Evolutionary conservation across 1,140 invertebrate genomes (phyloP).

Genomic region (Telenomus remus): DNA sequence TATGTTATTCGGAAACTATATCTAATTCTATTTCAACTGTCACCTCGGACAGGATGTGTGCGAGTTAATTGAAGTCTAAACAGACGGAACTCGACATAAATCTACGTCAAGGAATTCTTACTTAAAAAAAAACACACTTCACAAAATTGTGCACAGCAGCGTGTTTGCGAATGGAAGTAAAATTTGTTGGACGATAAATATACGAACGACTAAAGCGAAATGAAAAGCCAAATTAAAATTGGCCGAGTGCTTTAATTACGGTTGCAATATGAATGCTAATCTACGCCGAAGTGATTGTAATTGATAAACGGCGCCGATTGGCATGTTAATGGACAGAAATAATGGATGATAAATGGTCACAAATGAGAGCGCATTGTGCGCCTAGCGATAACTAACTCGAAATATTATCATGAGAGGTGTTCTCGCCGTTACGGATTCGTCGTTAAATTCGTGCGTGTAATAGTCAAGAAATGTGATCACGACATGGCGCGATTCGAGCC

Average conservation of each 20-base stretch:
- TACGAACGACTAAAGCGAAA: conserved; percentile 35
- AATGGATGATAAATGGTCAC: conserved; percentile 56
- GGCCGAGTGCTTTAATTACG: conserved; percentile 49
- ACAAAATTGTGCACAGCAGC: no score
- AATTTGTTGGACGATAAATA: conserved; percentile 49
- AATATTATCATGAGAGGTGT: conserved; percentile 46
- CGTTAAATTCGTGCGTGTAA: conserved; percentile 33
- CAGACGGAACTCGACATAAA: conserved; percentile 7
- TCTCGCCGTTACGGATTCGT: conserved; percentile 41
- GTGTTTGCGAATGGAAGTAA: no score
- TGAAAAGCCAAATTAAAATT: conserved; percentile 57
- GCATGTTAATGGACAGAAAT: conserved; percentile 59
- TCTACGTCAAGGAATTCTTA: conserved; percentile 1
- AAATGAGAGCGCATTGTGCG: conserved; percentile 47
- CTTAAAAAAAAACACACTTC: not conserved
- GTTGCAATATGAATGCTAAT: conserved; percentile 53
- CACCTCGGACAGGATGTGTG: not conserved
- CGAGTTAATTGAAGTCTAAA: conserved; percentile 20
- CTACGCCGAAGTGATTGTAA: conserved; percentile 52
- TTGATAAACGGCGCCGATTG: conserved; percentile 57
- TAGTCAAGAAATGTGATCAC: conserved; percentile 55
- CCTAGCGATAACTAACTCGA: conserved; percentile 52
- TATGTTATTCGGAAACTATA: conserved; percentile 10
- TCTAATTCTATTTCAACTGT: conserved; percentile 2
- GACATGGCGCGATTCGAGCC: conserved; percentile 29